Conservation (phyloP, 2,113 vertebrate genomes). For the Nannospalax galili region DNA sequence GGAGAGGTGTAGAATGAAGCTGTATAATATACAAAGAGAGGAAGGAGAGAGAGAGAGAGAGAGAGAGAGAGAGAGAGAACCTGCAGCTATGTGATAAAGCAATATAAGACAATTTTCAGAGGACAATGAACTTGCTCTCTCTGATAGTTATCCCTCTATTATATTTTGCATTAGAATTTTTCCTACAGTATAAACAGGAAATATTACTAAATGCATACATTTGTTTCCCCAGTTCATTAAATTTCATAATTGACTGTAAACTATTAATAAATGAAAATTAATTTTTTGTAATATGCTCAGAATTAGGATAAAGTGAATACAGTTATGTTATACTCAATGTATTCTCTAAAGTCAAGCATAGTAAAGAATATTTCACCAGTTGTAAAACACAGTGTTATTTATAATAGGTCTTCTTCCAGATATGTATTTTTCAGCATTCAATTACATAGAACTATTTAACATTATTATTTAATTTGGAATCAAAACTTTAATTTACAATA, state of each 20-base stretch:
- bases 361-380: conserved; percentile 42
- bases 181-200: not conserved
- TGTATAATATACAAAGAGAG: not conserved
- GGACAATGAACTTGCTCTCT: not conserved
- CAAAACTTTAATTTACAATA: conserved; percentile 6
- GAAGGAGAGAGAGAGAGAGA: not conserved
- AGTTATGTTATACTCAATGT: conserved; percentile 61
- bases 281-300: too few species aligned
- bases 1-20: not conserved
- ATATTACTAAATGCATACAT: not conserved
- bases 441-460: not conserved
- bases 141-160: not conserved
- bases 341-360: conserved; percentile 22
- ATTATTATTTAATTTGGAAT: conserved; percentile 56
- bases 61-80: not conserved
- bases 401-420: conserved; percentile 45
- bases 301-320: not conserved
- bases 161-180: not conserved
- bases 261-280: conserved; percentile 8
- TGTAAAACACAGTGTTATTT: conserved; percentile 3
- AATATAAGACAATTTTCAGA: not conserved
- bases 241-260: conserved; percentile 33
- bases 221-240: conserved; percentile 23
- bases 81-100: not conserved
- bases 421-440: conserved; percentile 38